phyloP scores from a whole-genome alignment of 1,140 invertebrate species.

The Leptopilina boulardi region DNA sequence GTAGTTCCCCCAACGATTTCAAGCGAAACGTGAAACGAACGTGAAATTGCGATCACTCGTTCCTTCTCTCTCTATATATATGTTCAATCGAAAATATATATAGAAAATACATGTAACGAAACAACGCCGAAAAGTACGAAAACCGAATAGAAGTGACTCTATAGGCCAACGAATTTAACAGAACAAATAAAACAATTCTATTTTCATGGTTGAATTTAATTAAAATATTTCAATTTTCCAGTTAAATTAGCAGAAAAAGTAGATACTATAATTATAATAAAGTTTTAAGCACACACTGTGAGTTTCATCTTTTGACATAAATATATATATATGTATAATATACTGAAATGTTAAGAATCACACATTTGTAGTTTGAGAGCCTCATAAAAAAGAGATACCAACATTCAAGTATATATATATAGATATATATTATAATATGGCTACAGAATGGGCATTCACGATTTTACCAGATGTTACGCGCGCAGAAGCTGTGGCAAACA shows the following conservation, averaged over 20 bases:
- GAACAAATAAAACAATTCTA: not conserved
- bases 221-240: not conserved
- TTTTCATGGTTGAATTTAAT: not conserved
- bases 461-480: slow-evolving; percentile 41
- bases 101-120: not conserved
- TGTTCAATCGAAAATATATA: not conserved
- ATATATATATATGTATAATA: not conserved
- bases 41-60: slow-evolving; percentile 22
- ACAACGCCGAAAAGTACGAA: not conserved
- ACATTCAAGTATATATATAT: slow-evolving; percentile 17
- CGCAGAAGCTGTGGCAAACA: not conserved
- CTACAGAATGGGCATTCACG: slow-evolving; percentile 44
- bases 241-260: too few relatives aligned
- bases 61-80: not conserved
- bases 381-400: slow-evolving; percentile 25
- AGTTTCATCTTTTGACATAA: not conserved
- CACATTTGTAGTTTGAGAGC: not conserved
- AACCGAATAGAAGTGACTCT: not conserved
- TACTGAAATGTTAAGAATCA: slow-evolving; percentile 23
- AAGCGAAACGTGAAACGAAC: slow-evolving; percentile 25
- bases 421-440: slow-evolving; percentile 38
- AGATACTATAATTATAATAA: too few relatives aligned
- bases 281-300: not conserved
- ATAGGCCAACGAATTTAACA: not conserved
- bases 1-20: slow-evolving; percentile 4